A percentile compares a stretch with the other conserved stretches of the same genome.
phyloP scores from a whole-genome alignment of 2,113 vertebrate species.

The Triplophysa tibetana region DNA sequence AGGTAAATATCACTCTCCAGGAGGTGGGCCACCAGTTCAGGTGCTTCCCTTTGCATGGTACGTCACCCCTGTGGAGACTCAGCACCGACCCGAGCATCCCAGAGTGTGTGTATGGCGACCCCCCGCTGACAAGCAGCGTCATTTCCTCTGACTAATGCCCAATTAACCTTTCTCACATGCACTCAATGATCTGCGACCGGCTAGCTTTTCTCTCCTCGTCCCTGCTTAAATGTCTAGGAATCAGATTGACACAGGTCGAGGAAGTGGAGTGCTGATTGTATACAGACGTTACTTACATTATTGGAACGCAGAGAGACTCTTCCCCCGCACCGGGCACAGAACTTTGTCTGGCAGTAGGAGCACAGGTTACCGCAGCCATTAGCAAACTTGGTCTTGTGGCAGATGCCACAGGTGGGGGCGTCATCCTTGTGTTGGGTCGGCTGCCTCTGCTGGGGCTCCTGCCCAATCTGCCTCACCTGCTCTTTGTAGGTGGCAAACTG shows the following conservation, averaged over 20 bases:
- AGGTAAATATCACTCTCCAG: slow-evolving; percentile 69
- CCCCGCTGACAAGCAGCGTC: slow-evolving; percentile 44
- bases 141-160: slow-evolving; percentile 72
- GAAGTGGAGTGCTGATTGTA: not conserved
- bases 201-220: slow-evolving; percentile 25
- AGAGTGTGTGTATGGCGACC: slow-evolving; percentile 59
- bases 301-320: slow-evolving; percentile 93
- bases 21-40: slow-evolving; percentile 62
- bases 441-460: slow-evolving; percentile 64
- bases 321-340: slow-evolving; percentile 96
- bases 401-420: slow-evolving; percentile 95
- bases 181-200: slow-evolving; percentile 6
- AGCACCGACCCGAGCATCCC: slow-evolving; percentile 64
- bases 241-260: not conserved
- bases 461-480: slow-evolving; percentile 87
- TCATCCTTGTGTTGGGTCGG: slow-evolving; percentile 92
- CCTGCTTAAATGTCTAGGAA: slow-evolving; percentile 46
- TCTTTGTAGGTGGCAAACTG: slow-evolving; percentile 97
- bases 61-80: slow-evolving; percentile 44
- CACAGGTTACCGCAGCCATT: slow-evolving; percentile 96
- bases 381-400: slow-evolving; percentile 98
- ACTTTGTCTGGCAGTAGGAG: slow-evolving; percentile 98
- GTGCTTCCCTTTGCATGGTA: slow-evolving; percentile 45
- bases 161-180: slow-evolving; percentile 78
- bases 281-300: slow-evolving; percentile 79